Evolutionary conservation across 1,140 invertebrate genomes (phyloP), one percentile per base, ranked within the genome.

Genomic region (Teleopsis dalmanni): DNA sequence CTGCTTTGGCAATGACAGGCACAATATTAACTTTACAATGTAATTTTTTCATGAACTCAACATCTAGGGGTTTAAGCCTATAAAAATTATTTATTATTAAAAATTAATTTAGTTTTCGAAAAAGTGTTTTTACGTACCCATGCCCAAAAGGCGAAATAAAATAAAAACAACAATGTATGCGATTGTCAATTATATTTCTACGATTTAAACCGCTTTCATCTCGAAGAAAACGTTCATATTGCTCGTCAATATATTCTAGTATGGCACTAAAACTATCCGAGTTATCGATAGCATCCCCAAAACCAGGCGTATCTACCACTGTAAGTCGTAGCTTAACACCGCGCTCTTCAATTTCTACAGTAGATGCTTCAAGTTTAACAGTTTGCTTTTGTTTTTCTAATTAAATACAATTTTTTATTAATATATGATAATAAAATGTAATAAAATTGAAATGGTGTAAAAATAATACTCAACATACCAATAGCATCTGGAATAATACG

Each of bases 1-100:
- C 97, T 22, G 95, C 91, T 77, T 99, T 99, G 37, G 95, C 95
- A 65, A 99, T 96, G 3, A 99, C 91, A 52, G 96, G 96, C 60
- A 99, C 93, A 64, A 99, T 95, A 70, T 99, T 99, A 4, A 96
- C 89, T 81, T 95, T 98, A 58, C 95, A 92, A 67, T 98, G 95
- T 10, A 99, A 75, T 64, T 95, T 87, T 66, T 97, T 97, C 95
- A 99, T 98, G 65, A 98, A 96, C 75, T 98, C 91, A 59, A 99
- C 88, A 72, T 99, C 96, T 51, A 99, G 71, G 1, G 85, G 86
- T 58, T 88, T 88, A 41, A 89, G 71, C 14, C 83, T 85, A 55
- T 42, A 65, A 71, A 54, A 21, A n/a, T n/a, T n/a, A n/a, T n/a
- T n/a, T 27, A 29, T 14, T 36, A 43, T 16, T 27, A 23, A 37